Conservation (phyloP, 2,113 vertebrate genomes). For the Danio rerio region DNA sequence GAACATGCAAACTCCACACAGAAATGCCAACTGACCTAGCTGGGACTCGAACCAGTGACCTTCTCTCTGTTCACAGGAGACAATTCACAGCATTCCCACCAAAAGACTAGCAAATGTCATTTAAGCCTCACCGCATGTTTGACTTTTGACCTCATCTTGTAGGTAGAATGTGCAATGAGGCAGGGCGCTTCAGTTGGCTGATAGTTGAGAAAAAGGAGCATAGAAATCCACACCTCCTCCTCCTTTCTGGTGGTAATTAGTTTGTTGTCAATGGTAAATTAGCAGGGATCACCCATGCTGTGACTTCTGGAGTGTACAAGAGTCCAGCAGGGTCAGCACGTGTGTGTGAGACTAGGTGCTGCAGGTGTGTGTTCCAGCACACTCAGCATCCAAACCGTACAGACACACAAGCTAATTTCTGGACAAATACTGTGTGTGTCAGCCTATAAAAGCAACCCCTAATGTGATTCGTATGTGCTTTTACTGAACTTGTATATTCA, state of each 20-base stretch:
- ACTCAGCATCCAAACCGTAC: slow-evolving; percentile 23
- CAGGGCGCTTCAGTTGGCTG: no score
- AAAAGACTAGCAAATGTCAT: no score
- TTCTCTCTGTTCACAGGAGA: no score
- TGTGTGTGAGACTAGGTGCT: slow-evolving; percentile 43
- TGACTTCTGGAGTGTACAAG: slow-evolving; percentile 61
- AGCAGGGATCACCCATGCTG: slow-evolving; percentile 71
- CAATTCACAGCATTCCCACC: no score
- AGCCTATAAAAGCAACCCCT: not conserved
- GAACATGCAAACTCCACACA: no score
- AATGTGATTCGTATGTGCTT: slow-evolving; percentile 14
- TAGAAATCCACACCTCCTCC: not conserved
- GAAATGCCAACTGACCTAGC: no score
- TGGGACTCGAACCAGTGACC: no score
- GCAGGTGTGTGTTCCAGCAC: slow-evolving; percentile 45
- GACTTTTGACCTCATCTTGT: no score
- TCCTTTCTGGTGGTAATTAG: slow-evolving; percentile 69
- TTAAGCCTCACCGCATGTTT: no score
- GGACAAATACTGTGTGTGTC: slow-evolving; percentile 27
- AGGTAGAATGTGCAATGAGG: no score
- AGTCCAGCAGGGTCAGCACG: slow-evolving; percentile 55
- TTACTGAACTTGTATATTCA: not conserved
- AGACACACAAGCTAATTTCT: not conserved
- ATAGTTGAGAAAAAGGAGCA: no score
- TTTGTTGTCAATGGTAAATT: slow-evolving; percentile 78